A percentile compares a stretch with the other conserved stretches of the same genome.
Evolutionary conservation across 2,797 vertebrate genomes (phyloP).

Genomic region (Cossypha niveicapilla): DNA sequence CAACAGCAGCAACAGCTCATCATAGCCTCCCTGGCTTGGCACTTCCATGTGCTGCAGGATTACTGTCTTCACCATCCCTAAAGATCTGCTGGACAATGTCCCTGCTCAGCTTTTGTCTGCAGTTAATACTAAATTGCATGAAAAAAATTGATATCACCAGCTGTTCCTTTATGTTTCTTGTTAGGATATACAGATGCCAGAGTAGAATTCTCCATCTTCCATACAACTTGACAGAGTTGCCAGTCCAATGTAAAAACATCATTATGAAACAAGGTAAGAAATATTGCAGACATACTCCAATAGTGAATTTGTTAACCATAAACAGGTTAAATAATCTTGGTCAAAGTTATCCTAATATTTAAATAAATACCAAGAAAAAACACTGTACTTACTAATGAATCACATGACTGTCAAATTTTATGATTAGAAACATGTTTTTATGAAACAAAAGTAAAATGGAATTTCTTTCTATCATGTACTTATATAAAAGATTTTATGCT

Average conservation of each 20-base stretch:
- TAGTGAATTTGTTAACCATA: neutral
- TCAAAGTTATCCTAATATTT: neutral
- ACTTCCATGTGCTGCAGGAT: neutral
- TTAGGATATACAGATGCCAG: neutral
- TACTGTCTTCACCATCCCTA: neutral
- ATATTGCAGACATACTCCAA: neutral
- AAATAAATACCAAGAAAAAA: neutral
- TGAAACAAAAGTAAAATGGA: neutral
- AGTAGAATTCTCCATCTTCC: neutral
- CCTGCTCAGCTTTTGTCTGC: neutral
- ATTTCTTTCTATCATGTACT: neutral
- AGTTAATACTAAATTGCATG: neutral
- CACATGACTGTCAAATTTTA: neutral
- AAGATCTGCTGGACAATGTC: neutral
- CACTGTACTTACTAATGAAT: neutral
- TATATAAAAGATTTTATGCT: accelerated
- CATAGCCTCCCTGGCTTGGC: neutral
- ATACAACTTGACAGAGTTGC: neutral
- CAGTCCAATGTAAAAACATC: neutral
- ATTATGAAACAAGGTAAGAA: neutral
- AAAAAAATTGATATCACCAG: neutral
- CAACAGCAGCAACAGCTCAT: neutral
- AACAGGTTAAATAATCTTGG: neutral
- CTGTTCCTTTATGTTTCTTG: neutral
- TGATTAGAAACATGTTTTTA: neutral